phyloP scores from a whole-genome alignment of 2,113 vertebrate species.

The Phodopus roborovskii region DNA sequence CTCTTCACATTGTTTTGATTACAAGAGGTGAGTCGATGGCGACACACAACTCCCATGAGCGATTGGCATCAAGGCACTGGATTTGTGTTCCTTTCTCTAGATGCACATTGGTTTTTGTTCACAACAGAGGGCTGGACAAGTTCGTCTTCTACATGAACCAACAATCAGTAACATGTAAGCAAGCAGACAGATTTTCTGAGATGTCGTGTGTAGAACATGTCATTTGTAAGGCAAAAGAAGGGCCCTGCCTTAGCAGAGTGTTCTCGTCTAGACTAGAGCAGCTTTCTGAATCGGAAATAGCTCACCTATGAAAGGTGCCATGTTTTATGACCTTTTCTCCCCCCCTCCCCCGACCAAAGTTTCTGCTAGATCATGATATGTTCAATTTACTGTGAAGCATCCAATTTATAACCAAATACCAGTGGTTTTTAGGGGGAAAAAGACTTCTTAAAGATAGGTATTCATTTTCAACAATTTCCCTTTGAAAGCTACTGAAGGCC shows the following conservation, averaged over 20 bases:
- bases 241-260: conserved; percentile 6
- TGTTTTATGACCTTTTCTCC: conserved; percentile 38
- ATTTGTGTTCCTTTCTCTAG: background rate
- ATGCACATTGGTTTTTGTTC: background rate
- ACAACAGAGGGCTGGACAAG: background rate
- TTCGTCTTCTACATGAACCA: conserved; percentile 2
- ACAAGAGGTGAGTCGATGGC: background rate
- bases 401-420: conserved; percentile 61
- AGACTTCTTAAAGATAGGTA: conserved; percentile 14
- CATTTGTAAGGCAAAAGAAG: conserved; percentile 34
- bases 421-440: conserved; percentile 36
- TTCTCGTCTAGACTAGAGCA: background rate
- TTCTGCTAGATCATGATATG: conserved; percentile 54
- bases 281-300: conserved; percentile 52
- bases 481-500: conserved; percentile 55
- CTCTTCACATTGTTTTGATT: conserved; percentile 2
- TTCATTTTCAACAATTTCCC: conserved; percentile 59
- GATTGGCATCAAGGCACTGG: background rate
- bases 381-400: conserved; percentile 62
- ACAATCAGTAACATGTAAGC: background rate
- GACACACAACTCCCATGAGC: background rate
- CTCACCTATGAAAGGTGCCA: conserved; percentile 15
- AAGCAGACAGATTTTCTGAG: background rate
- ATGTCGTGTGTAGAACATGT: background rate
- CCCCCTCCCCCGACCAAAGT: background rate